Conservation (phyloP, 2,797 vertebrate species). For the Sebastes minor region DNA sequence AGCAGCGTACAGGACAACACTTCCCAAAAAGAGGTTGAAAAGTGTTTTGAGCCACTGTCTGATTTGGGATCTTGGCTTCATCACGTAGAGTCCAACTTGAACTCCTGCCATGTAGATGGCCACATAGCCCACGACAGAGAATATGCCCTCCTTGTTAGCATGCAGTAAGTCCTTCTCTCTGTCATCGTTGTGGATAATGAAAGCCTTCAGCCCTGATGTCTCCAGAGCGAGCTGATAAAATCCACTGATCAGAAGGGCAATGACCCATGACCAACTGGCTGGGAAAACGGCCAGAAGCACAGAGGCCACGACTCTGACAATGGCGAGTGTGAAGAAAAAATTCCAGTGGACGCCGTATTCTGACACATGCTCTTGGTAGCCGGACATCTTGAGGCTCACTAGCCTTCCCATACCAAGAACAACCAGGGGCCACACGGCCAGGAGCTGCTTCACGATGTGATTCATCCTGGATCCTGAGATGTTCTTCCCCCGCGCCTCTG, state of each 20-base stretch:
- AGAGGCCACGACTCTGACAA: constrained; percentile 87
- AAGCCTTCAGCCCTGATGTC: constrained; percentile 83
- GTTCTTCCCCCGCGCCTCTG: constrained; percentile 87
- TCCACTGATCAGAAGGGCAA: constrained; percentile 79
- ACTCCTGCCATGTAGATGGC: constrained; percentile 92
- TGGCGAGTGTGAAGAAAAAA: constrained; percentile 94
- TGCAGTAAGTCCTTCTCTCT: constrained; percentile 85
- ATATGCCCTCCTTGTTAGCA: constrained; percentile 94
- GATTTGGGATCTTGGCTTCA: constrained; percentile 78
- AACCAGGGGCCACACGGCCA: constrained; percentile 88
- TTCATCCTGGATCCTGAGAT: constrained; percentile 66
- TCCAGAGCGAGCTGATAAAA: constrained; percentile 88
- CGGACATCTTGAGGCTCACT: constrained; percentile 85
- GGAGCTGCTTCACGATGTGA: constrained; percentile 80
- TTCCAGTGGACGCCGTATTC: constrained; percentile 99
- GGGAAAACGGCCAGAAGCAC: constrained; percentile 84
- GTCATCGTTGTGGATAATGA: constrained; percentile 85
- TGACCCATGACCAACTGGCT: constrained; percentile 79
- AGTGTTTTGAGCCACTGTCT: constrained; percentile 83
- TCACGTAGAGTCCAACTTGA: constrained; percentile 88
- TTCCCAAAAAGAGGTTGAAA: constrained; percentile 68
- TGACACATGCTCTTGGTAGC: constrained; percentile 92
- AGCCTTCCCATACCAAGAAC: constrained; percentile 88
- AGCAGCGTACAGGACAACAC: constrained; percentile 68
- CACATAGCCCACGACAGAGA: constrained; percentile 89